A percentile compares a stretch with the other conserved stretches of the same genome.
Evolutionary conservation across 2,888 invertebrate species (phyloP).

Genomic region (Cryptus armator): DNA sequence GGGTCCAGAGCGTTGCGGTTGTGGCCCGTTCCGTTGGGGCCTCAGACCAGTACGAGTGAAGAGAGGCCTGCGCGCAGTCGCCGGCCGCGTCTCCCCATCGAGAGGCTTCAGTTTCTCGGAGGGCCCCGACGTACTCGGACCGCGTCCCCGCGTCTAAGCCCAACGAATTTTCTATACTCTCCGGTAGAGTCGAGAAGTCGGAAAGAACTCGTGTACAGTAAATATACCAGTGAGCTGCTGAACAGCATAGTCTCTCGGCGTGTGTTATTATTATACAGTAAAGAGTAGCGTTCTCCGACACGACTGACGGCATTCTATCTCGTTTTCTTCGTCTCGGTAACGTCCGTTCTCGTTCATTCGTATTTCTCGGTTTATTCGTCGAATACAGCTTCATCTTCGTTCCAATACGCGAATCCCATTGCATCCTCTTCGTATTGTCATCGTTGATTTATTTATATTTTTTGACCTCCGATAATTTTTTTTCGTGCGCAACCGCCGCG

Average conservation of each 20-base stretch:
- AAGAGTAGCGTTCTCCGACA: conserved; percentile 57
- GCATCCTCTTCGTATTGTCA: conserved; percentile 1
- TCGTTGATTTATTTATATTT: conserved; percentile 13
- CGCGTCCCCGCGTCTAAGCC: conserved; percentile 33
- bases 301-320: conserved; percentile 64
- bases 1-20: conserved; percentile 38
- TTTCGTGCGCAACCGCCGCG: conserved; percentile 24
- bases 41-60: conserved; percentile 2
- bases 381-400: conserved; percentile 7
- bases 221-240: conserved; percentile 17
- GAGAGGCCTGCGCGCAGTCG: conserved; percentile 24
- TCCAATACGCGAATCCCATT: conserved; percentile 23
- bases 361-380: conserved; percentile 42
- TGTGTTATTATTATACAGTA: conserved; percentile 62
- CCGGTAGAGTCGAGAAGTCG: conserved; percentile 14
- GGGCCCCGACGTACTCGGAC: conserved; percentile 64
- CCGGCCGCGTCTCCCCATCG: conserved; percentile 47
- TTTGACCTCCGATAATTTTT: conserved; percentile 47
- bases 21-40: not conserved
- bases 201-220: conserved; percentile 25
- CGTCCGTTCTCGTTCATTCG: conserved; percentile 24
- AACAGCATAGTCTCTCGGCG: conserved; percentile 11
- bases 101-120: conserved; percentile 64
- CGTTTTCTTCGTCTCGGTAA: conserved; percentile 51
- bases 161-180: conserved; percentile 44